phyloP scores from a whole-genome alignment of 2,797 vertebrate genomes.

The Echeneis naucrates region DNA sequence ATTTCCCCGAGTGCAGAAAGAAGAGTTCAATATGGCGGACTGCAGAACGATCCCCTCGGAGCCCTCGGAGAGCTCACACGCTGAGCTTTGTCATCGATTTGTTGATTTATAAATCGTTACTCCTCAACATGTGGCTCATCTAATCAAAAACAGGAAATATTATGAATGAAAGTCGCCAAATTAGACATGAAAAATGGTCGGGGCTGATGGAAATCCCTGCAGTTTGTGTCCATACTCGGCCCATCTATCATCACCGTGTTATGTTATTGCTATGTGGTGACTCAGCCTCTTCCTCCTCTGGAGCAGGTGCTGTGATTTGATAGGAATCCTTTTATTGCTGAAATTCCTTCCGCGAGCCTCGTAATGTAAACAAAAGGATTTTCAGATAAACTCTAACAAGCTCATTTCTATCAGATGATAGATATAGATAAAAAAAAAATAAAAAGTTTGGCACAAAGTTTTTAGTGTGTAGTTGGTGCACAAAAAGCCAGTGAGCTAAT shows the following conservation, averaged over 20 bases:
- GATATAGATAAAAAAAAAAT: too few relatives aligned
- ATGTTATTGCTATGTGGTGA: slow-evolving; percentile 9
- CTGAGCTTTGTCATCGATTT: neutral
- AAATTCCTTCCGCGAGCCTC: slow-evolving; percentile 32
- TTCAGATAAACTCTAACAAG: slow-evolving; percentile 3
- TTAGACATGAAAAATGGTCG: neutral
- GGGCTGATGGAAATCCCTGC: neutral
- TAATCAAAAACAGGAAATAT: neutral
- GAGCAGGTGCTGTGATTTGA: slow-evolving; percentile 39
- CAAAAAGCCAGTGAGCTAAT: neutral
- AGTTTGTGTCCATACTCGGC: neutral
- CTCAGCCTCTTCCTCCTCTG: slow-evolving; percentile 22
- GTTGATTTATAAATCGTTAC: neutral
- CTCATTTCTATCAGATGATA: neutral
- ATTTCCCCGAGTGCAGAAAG: slow-evolving; percentile 25
- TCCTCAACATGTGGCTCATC: neutral
- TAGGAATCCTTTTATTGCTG: slow-evolving; percentile 45
- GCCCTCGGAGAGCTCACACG: neutral
- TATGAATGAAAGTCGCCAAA: neutral
- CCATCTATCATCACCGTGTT: slow-evolving; percentile 19
- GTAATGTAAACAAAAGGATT: slow-evolving; percentile 19
- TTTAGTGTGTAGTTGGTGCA: neutral
- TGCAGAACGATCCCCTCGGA: neutral
- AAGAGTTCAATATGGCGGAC: slow-evolving; percentile 11
- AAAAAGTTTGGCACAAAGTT: neutral